Evolutionary conservation across 2,797 vertebrate species (phyloP).

Genomic region (Microctenopoma steveboyesi): DNA sequence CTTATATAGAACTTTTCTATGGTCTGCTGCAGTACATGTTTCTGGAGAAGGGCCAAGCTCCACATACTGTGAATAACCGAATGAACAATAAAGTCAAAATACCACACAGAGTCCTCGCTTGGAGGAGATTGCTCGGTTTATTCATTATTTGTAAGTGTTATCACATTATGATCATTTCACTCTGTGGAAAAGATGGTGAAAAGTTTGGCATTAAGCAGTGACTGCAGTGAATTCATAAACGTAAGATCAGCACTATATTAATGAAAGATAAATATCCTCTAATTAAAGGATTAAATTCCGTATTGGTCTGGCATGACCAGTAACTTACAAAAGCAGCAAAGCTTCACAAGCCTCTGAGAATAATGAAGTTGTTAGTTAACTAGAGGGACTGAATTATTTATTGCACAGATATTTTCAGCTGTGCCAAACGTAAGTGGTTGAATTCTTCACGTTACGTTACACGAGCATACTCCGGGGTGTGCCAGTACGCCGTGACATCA

Average conservation of each 20-base stretch:
- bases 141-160: neutral
- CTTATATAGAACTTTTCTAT: neutral
- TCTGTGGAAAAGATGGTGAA: neutral
- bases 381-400: neutral
- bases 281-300: neutral
- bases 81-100: neutral
- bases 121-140: neutral
- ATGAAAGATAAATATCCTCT: neutral
- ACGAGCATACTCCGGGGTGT: neutral
- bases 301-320: neutral
- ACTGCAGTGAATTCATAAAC: neutral
- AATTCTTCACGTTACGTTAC: too few relatives aligned
- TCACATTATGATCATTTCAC: neutral
- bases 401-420: neutral
- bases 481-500: neutral
- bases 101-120: neutral
- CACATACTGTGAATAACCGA: neutral
- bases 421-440: neutral
- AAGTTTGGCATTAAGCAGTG: neutral
- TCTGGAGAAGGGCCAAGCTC: neutral
- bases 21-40: too few relatives aligned
- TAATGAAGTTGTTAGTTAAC: too few relatives aligned
- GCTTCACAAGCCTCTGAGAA: too few relatives aligned
- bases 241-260: too few relatives aligned
- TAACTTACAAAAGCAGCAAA: too few relatives aligned